These are phyloP conservation scores for Folsomia candida DNA, from an alignment of 2,888 invertebrate genomes.

Conservation along the genomic window DNA sequence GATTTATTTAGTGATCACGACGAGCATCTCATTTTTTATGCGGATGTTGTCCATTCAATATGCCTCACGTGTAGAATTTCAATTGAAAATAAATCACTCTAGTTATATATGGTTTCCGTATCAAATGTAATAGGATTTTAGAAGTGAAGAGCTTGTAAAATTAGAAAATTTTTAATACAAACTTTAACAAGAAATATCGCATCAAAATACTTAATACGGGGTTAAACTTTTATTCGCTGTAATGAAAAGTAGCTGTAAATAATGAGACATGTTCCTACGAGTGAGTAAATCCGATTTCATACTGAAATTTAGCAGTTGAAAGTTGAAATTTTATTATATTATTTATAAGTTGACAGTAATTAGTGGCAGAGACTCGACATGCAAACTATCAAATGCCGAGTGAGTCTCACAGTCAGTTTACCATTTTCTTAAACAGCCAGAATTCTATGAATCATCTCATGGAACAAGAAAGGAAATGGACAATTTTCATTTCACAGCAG, in stretches of 20 bases:
- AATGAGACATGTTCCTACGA: no score
- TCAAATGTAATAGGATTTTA: background rate
- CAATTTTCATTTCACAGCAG: constrained; percentile 1
- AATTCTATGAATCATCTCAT: background rate
- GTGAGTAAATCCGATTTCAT: background rate
- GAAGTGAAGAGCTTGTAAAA: background rate
- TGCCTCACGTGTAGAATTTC: background rate
- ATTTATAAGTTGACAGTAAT: background rate
- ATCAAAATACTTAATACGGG: no score
- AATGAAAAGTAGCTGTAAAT: no score
- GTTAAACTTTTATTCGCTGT: no score
- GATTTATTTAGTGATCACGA: background rate
- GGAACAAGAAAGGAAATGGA: background rate
- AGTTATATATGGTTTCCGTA: background rate
- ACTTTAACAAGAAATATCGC: no score
- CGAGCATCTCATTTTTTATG: background rate
- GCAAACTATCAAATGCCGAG: background rate
- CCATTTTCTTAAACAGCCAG: background rate
- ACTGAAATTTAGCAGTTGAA: background rate
- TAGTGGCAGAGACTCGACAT: background rate
- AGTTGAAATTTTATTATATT: background rate
- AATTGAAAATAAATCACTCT: constrained; percentile 7
- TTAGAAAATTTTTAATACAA: background rate
- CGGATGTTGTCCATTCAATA: background rate
- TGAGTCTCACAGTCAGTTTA: background rate